Evolutionary conservation across 2,888 invertebrate genomes (phyloP).

Genomic region (Xylophagus ater): DNA sequence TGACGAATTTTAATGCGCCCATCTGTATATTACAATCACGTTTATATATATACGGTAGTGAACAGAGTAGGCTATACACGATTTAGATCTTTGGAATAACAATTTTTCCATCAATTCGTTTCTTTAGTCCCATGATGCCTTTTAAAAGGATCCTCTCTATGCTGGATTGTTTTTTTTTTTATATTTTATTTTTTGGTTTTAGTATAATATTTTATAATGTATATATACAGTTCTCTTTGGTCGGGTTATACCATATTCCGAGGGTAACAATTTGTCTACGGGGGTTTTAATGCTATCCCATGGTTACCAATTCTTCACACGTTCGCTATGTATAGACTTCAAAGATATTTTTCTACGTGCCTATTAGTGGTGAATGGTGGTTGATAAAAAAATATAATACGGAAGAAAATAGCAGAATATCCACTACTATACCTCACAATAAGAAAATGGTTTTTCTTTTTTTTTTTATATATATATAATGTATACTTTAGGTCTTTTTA

Average conservation of each 20-base stretch:
- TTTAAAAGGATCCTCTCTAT: constrained; percentile 6
- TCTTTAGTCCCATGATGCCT: constrained; percentile 2
- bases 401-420: background rate
- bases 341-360: constrained; percentile 19
- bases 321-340: constrained; percentile 17
- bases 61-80: constrained; percentile 2
- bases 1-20: constrained; percentile 15
- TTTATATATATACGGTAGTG: no score
- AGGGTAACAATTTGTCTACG: constrained; percentile 16
- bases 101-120: constrained; percentile 11
- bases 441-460: constrained; percentile 16
- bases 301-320: constrained; percentile 14
- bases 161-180: no score
- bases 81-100: constrained; percentile 11
- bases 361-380: constrained; percentile 13
- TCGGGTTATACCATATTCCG: no score
- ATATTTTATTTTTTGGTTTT: no score
- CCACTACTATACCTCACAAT: constrained; percentile 9
- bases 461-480: no score
- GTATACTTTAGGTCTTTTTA: no score
- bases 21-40: constrained; percentile 15
- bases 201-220: no score
- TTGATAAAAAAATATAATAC: constrained; percentile 2
- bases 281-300: constrained; percentile 9
- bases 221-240: no score